Evolutionary conservation across 1,140 invertebrate species (phyloP).

Genomic region (Idris sp.): DNA sequence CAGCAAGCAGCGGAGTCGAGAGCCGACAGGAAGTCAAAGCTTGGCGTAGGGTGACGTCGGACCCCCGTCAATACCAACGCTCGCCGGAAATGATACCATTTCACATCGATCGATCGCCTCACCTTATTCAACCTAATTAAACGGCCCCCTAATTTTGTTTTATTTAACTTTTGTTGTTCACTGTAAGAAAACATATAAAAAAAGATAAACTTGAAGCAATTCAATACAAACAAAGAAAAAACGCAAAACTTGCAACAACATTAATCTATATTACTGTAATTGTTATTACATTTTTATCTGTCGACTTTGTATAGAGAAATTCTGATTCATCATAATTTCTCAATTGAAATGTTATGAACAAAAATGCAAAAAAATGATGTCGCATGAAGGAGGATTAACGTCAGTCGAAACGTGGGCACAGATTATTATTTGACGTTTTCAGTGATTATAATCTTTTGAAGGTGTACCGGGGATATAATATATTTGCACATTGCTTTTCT

Average conservation of each 20-base stretch:
- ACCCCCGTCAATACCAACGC: slow-evolving; percentile 55
- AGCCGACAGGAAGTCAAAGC: slow-evolving; percentile 64
- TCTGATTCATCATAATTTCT: too few species aligned
- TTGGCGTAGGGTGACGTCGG: slow-evolving; percentile 60
- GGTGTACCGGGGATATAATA: slow-evolving; percentile 36
- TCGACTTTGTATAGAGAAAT: too few species aligned
- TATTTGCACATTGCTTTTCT: slow-evolving; percentile 51
- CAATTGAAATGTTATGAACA: slow-evolving; percentile 5
- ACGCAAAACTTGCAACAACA: too few species aligned
- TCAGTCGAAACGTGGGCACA: slow-evolving; percentile 10
- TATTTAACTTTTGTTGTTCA: too few species aligned
- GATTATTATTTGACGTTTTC: slow-evolving; percentile 26
- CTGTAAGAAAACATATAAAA: too few species aligned
- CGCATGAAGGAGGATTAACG: slow-evolving; percentile 4
- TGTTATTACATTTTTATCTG: too few species aligned
- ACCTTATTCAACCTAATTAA: slow-evolving; percentile 38
- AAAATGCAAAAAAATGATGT: not conserved
- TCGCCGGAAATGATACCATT: slow-evolving; percentile 66
- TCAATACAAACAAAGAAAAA: too few species aligned
- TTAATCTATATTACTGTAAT: too few species aligned
- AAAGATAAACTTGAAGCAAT: not conserved
- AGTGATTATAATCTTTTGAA: slow-evolving; percentile 36
- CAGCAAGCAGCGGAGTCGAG: slow-evolving; percentile 57
- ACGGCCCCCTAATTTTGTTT: slow-evolving; percentile 19
- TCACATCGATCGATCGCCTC: slow-evolving; percentile 60